Conservation (phyloP, 2,888 invertebrate genomes). For the Netelia virgata region DNA sequence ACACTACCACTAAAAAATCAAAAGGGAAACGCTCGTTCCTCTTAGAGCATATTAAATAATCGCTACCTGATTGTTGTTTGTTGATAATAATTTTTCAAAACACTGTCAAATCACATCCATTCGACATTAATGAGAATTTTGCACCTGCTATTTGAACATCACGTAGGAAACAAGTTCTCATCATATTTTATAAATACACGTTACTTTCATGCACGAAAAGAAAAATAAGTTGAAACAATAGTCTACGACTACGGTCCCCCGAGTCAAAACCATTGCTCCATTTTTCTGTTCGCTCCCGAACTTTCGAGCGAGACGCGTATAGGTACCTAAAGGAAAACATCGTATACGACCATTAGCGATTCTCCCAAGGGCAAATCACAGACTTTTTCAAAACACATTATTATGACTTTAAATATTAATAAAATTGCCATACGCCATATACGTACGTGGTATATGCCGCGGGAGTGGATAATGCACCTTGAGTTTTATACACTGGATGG, state of each 20-base stretch:
- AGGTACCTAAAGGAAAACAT: neutral
- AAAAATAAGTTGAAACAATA: neutral
- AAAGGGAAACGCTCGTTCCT: neutral
- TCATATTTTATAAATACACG: no score
- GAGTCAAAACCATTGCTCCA: neutral
- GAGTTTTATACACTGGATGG: neutral
- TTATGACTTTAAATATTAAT: constrained; percentile 50
- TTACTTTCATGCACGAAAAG: neutral
- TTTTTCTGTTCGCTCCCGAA: constrained; percentile 22
- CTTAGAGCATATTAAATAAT: no score
- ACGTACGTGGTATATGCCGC: neutral
- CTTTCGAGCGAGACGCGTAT: neutral
- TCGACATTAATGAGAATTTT: neutral
- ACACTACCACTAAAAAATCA: neutral
- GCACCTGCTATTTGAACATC: no score
- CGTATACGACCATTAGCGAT: constrained; percentile 2
- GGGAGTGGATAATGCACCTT: constrained; percentile 2
- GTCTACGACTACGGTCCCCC: neutral
- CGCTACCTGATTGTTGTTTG: neutral
- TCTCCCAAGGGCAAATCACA: constrained; percentile 35
- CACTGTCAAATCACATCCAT: neutral
- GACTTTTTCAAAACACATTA: constrained; percentile 32
- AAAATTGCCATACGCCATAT: constrained; percentile 9
- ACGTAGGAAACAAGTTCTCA: no score
- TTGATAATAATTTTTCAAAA: neutral